Percentiles rank a stretch among this genome's conserved stretches.
phyloP scores from a whole-genome alignment of 2,797 vertebrate genomes.

The Rhabdophis nuchalis region DNA sequence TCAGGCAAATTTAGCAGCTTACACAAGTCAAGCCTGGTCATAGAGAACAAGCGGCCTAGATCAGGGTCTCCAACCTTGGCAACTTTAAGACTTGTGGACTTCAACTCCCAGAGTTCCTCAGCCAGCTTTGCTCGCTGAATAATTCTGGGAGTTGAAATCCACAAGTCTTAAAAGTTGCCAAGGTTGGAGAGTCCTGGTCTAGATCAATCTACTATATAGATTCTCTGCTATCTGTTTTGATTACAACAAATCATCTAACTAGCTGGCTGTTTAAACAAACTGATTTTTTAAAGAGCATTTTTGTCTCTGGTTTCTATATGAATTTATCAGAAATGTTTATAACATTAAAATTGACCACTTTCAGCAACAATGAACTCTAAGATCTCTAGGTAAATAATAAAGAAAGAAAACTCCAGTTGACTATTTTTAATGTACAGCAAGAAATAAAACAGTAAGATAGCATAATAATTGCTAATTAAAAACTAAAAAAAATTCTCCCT shows the following conservation, averaged over 20 bases:
- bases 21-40: neutral
- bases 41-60: neutral
- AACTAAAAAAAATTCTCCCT: neutral
- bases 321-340: neutral
- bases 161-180: too few relatives aligned
- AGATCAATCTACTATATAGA: neutral
- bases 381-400: neutral
- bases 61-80: neutral
- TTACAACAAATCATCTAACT: constrained; percentile 4
- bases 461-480: neutral
- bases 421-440: neutral
- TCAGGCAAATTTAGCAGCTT: neutral
- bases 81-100: too few relatives aligned
- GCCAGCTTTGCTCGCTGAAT: too few relatives aligned
- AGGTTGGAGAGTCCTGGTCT: too few relatives aligned
- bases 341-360: neutral
- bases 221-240: neutral
- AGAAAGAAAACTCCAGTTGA: neutral
- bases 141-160: too few relatives aligned
- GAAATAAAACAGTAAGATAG: neutral
- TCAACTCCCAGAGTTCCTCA: too few relatives aligned
- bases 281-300: neutral
- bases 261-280: neutral
- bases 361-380: neutral
- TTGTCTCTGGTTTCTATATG: neutral